These are phyloP conservation scores for Denticeps clupeoides DNA, from an alignment of 2,797 vertebrate genomes.

Conservation along the genomic window DNA sequence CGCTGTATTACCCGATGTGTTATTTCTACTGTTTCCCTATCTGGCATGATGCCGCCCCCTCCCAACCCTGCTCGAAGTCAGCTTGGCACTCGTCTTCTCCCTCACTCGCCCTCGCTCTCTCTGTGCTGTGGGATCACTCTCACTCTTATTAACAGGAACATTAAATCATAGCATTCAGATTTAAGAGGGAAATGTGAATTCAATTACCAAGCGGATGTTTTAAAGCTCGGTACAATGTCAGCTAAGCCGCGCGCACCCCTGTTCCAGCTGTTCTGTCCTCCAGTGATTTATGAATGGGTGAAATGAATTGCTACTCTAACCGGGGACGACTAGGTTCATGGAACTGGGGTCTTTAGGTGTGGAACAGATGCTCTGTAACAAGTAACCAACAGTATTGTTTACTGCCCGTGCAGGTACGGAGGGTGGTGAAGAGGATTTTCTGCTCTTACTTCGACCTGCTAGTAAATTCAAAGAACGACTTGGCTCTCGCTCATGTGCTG, in stretches of 20 bases:
- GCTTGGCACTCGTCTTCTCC: background rate
- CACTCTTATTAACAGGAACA: constrained; percentile 42
- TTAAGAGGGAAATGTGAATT: constrained; percentile 47
- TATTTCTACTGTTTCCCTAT: constrained; percentile 5
- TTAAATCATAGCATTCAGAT: constrained; percentile 45
- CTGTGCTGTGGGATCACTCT: constrained; percentile 30
- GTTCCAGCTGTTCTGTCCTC: constrained; percentile 27
- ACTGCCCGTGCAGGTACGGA: constrained; percentile 45
- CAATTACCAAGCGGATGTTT: constrained; percentile 44
- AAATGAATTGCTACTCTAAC: constrained; percentile 34
- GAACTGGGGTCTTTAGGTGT: constrained; percentile 23
- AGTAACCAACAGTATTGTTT: too few relatives aligned
- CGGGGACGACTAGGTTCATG: constrained; percentile 32
- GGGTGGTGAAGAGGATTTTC: constrained; percentile 62
- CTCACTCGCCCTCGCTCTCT: constrained; percentile 9
- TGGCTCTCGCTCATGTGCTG: constrained; percentile 72
- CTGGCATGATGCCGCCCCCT: constrained; percentile 14
- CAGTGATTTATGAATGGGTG: constrained; percentile 43
- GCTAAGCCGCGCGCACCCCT: constrained; percentile 27
- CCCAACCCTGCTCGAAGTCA: too few relatives aligned
- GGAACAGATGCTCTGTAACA: too few relatives aligned
- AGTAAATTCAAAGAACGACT: constrained; percentile 82
- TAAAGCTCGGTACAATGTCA: constrained; percentile 35
- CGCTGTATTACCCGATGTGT: background rate
- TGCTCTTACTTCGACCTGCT: constrained; percentile 80